These are phyloP conservation scores for Puffinus mauretanicus DNA, from an alignment of 2,113 vertebrate genomes.

Conservation along the genomic window DNA sequence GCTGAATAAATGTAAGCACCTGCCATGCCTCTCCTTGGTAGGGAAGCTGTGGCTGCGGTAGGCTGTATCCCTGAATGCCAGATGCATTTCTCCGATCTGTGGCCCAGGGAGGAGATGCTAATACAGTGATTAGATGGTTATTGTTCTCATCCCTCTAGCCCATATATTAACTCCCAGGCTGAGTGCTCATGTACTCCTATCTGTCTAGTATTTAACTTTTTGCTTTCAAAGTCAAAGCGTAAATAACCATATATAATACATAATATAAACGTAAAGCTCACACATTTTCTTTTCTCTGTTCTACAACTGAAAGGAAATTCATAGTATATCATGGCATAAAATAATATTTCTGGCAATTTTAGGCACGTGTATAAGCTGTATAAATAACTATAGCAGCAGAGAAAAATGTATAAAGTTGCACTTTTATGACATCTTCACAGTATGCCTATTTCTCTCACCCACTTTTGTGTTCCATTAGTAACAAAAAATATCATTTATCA, in stretches of 20 bases:
- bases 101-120: background rate
- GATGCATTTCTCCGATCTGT: background rate
- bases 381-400: slow-evolving; percentile 66
- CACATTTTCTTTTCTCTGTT: slow-evolving; percentile 15
- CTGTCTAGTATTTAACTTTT: background rate
- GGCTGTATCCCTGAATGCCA: background rate
- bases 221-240: background rate
- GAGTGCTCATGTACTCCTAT: background rate
- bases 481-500: slow-evolving; percentile 56
- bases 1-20: background rate
- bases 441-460: slow-evolving; percentile 55
- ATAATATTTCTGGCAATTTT: slow-evolving; percentile 53
- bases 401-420: slow-evolving; percentile 56
- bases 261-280: slow-evolving; percentile 26
- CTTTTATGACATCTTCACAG: slow-evolving; percentile 73
- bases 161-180: background rate
- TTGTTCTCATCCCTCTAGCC: background rate
- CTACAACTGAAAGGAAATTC: slow-evolving; percentile 9
- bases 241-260: background rate
- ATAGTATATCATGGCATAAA: slow-evolving; percentile 33
- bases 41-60: background rate
- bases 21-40: background rate
- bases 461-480: slow-evolving; percentile 56
- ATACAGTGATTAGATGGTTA: background rate
- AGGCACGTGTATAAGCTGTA: slow-evolving; percentile 28